Evolutionary conservation across 2,797 vertebrate genomes (phyloP), one percentile per base, ranked within the genome.

Genomic region (Crotalus adamanteus): DNA sequence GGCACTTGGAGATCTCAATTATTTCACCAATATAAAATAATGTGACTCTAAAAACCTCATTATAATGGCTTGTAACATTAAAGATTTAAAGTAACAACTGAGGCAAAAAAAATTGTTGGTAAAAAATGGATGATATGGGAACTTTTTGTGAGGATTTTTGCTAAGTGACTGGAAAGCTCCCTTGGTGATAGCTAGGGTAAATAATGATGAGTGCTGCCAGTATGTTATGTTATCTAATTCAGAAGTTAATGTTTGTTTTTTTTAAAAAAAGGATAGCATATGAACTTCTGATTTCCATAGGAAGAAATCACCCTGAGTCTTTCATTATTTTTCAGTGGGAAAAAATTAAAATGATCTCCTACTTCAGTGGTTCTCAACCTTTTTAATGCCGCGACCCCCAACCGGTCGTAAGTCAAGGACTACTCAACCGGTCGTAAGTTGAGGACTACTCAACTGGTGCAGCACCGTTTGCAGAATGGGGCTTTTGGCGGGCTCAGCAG

Each of bases 41-140:
- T 95, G 92, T 93, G 61, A 93, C 61, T 69, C 93, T 93, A 94
- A 92, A 95, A 94, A 47, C 90, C 94, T 94, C 57, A 1, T 86
- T 94, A 94, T 93, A 96, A 95, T 93, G 92, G 88, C 86, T 91
- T 96, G 88, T 96, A 95, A 94, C 93, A 93, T 95, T 96, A 92
- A 91, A 96, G 95, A 95, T 95, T 91, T 78, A 94, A 94, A 95
- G 92, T 92, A 95, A 95, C 73, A 89, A 95, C 92, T 87, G 12
- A 91, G 55, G 37, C 16, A 18, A 42, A 69, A 94, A 94, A 51
- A n/a, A 20, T 31, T 6, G 6, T 2, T 11, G n/a, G 65, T 13
- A 51, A 31, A 57, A n/a, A 57, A n/a, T 6, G 37, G 73, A 59
- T 88, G 51, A 12, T 18, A 73, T 6, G 53, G 14, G 89, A 89